Conservation (phyloP, 2,888 invertebrate genomes). For the Heliconius erato region DNA sequence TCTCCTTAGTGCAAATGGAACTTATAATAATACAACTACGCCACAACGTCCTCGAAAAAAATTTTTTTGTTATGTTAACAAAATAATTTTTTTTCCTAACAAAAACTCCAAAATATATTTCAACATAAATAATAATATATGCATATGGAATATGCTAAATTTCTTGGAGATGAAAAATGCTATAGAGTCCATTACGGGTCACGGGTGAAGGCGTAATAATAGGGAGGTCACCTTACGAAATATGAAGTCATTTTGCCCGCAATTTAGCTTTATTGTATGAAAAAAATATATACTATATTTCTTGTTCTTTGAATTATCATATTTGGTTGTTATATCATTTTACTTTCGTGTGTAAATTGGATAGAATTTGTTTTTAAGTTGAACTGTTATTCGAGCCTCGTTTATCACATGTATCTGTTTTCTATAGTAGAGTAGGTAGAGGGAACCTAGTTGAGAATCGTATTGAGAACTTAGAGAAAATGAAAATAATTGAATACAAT, state of each 20-base stretch:
- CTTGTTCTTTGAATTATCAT: constrained; percentile 33
- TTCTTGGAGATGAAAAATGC: constrained; percentile 67
- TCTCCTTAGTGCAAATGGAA: neutral
- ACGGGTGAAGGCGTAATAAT: constrained; percentile 57
- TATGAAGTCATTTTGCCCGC: constrained; percentile 55
- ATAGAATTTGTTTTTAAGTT: neutral
- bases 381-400: neutral
- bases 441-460: neutral
- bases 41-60: neutral
- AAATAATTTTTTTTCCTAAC: neutral
- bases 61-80: neutral
- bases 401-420: neutral
- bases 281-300: constrained; percentile 16
- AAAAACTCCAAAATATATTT: neutral
- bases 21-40: neutral
- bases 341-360: neutral
- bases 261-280: constrained; percentile 39
- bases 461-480: no score
- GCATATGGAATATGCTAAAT: constrained; percentile 65
- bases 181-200: constrained; percentile 61
- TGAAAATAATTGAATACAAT: no score
- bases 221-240: constrained; percentile 67
- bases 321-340: neutral
- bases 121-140: constrained; percentile 64
- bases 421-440: neutral